These are phyloP conservation scores for Nansenia antarctica DNA, from an alignment of 2,113 vertebrate genomes.

Conservation along the genomic window DNA sequence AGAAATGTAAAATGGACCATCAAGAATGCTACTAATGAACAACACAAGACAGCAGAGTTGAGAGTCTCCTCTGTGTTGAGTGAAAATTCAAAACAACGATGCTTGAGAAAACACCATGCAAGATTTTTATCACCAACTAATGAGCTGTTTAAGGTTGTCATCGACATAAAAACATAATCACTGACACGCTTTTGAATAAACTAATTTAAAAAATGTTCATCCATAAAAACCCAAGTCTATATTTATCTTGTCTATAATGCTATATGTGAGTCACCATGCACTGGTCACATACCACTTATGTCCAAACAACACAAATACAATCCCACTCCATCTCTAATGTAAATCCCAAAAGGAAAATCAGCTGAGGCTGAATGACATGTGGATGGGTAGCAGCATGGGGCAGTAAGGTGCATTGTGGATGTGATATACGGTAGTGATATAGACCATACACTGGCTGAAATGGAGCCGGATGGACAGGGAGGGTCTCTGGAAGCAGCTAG, in stretches of 20 bases:
- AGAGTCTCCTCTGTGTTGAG: constrained; percentile 28
- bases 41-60: no score
- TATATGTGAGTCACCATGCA: neutral
- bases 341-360: constrained; percentile 11
- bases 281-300: neutral
- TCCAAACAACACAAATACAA: no score
- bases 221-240: neutral
- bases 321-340: neutral
- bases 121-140: neutral
- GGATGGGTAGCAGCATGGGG: constrained; percentile 46
- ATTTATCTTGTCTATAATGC: neutral
- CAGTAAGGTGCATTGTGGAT: constrained; percentile 13
- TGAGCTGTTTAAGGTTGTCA: neutral
- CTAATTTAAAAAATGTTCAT: neutral
- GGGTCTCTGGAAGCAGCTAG: constrained; percentile 22
- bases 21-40: constrained; percentile 7
- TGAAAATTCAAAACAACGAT: constrained; percentile 17
- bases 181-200: neutral
- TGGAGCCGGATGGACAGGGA: constrained; percentile 51
- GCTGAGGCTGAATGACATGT: constrained; percentile 54
- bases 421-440: constrained; percentile 6
- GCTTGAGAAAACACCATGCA: constrained; percentile 2
- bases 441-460: constrained; percentile 30
- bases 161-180: neutral
- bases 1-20: constrained; percentile 41